Conservation (phyloP, 2,797 vertebrate species). For the Sciurus vulgaris region DNA sequence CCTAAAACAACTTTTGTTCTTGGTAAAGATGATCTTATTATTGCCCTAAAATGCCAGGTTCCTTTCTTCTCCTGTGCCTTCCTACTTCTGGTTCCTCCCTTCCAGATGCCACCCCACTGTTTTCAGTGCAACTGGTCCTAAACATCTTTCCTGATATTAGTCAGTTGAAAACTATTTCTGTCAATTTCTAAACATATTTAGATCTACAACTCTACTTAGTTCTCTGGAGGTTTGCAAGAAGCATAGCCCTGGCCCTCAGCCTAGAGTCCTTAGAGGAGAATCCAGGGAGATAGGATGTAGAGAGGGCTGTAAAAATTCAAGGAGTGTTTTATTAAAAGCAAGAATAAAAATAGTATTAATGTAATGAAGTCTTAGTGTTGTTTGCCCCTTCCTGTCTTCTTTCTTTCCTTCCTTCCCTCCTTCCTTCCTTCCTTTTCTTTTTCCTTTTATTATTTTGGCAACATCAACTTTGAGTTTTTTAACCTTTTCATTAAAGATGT, state of each 20-base stretch:
- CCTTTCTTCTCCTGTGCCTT: not conserved
- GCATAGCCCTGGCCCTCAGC: not conserved
- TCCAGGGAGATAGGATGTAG: not conserved
- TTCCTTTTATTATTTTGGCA: not conserved
- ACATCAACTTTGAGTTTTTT: not conserved
- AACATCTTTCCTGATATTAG: not conserved
- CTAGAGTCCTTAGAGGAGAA: not conserved
- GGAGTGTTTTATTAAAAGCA: not conserved
- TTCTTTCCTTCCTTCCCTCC: not conserved
- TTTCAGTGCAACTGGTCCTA: not conserved
- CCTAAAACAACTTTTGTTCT: not conserved
- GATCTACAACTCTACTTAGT: not conserved
- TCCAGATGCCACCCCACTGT: not conserved
- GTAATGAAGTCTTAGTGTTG: not conserved
- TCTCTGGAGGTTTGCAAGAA: not conserved
- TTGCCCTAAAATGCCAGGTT: not conserved
- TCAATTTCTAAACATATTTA: not conserved
- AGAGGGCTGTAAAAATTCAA: not conserved
- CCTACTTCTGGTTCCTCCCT: not conserved
- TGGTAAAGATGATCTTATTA: not conserved
- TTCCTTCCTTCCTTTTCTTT: not conserved
- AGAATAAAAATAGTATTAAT: not conserved
- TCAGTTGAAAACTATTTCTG: conserved; percentile 33
- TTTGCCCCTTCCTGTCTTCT: not conserved
- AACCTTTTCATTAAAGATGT: not conserved